A percentile compares a stretch with the other conserved stretches of the same genome.
These are phyloP conservation scores for Tetragonula clypearis DNA, from an alignment of 1,140 invertebrate genomes.

Conservation along the genomic window DNA sequence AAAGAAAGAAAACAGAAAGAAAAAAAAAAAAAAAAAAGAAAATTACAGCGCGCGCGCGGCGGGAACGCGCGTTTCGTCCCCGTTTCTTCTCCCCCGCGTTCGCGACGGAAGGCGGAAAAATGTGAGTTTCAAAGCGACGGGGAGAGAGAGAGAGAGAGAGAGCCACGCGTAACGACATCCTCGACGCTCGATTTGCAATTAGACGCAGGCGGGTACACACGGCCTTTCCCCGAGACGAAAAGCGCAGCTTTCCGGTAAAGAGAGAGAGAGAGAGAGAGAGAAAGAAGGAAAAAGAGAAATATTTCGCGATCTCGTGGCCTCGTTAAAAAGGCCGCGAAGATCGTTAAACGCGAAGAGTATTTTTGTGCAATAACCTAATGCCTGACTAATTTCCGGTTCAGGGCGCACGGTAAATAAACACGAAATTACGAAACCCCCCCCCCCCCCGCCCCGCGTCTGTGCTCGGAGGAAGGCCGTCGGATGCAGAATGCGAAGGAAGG, in stretches of 20 bases:
- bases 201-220: slow-evolving; percentile 17
- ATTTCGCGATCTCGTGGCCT: slow-evolving; percentile 27
- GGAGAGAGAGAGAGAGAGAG: no score
- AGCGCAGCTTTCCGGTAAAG: background rate
- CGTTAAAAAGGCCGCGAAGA: slow-evolving; percentile 12
- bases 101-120: background rate
- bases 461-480: slow-evolving; percentile 24
- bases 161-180: slow-evolving; percentile 33
- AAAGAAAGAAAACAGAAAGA: no score
- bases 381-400: slow-evolving; percentile 21
- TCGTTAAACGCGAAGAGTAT: slow-evolving; percentile 25
- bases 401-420: slow-evolving; percentile 31
- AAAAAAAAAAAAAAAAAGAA: background rate
- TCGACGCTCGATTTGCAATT: slow-evolving; percentile 50
- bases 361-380: slow-evolving; percentile 47
- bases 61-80: background rate
- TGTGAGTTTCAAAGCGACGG: background rate
- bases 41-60: background rate
- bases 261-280: no score
- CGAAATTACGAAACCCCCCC: slow-evolving; percentile 44
- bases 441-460: no score
- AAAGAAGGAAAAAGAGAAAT: background rate
- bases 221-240: slow-evolving; percentile 4
- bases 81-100: background rate
- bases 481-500: slow-evolving; percentile 23